Percentiles rank a stretch among this genome's conserved stretches.
These are phyloP conservation scores for Ictalurus furcatus DNA, from an alignment of 2,113 vertebrate genomes.

Conservation along the genomic window DNA sequence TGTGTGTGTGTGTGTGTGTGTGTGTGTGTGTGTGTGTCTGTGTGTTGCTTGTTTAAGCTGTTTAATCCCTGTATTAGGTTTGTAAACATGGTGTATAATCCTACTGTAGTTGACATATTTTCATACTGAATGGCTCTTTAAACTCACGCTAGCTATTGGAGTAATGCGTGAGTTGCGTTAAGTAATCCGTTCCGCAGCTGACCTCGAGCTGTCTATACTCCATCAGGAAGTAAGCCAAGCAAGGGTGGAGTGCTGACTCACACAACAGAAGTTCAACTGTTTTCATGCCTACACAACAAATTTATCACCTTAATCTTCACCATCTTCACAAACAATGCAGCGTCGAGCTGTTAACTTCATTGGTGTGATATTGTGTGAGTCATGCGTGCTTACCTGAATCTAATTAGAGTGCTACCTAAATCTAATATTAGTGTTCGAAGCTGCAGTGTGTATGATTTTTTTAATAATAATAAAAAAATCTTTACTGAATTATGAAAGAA, in stretches of 20 bases:
- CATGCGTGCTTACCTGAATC: background rate
- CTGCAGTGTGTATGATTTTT: background rate
- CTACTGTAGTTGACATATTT: slow-evolving; percentile 65
- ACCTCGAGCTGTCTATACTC: slow-evolving; percentile 3
- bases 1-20: too few species aligned
- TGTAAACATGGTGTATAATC: slow-evolving; percentile 72
- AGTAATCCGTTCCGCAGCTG: slow-evolving; percentile 48
- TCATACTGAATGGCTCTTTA: slow-evolving; percentile 60
- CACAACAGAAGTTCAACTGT: slow-evolving; percentile 11
- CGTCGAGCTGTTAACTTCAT: slow-evolving; percentile 16
- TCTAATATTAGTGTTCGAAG: slow-evolving; percentile 1
- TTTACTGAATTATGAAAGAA: background rate
- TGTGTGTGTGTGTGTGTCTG: slow-evolving; percentile 33
- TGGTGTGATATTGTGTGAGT: slow-evolving; percentile 1
- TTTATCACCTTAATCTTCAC: slow-evolving; percentile 3
- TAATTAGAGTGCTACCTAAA: background rate
- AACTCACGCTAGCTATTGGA: slow-evolving; percentile 55
- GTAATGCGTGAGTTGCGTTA: slow-evolving; percentile 59
- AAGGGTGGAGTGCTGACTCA: background rate
- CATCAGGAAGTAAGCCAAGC: slow-evolving; percentile 9
- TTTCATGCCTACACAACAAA: slow-evolving; percentile 23
- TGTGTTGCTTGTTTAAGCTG: slow-evolving; percentile 68
- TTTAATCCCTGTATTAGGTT: slow-evolving; percentile 73
- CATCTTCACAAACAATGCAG: slow-evolving; percentile 15
- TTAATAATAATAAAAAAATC: background rate